phyloP scores from a whole-genome alignment of 1,140 invertebrate species.

The Apis cerana region DNA sequence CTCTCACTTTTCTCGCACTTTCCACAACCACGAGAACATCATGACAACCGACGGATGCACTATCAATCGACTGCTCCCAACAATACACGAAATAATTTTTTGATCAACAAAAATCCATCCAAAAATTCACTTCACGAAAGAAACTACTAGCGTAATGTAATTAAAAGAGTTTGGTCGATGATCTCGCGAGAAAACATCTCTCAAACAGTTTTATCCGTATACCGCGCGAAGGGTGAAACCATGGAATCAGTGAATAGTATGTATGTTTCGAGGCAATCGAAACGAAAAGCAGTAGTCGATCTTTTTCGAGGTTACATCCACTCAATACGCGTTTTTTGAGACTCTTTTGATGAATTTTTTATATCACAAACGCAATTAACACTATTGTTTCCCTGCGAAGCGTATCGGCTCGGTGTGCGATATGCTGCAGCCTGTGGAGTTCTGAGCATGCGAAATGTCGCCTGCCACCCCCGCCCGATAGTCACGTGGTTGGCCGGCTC shows the following conservation, averaged over 20 bases:
- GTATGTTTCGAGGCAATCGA: not conserved
- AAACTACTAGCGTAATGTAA: not conserved
- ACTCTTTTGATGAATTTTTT: conserved; percentile 1
- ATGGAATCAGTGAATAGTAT: conserved; percentile 3
- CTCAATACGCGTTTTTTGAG: not conserved
- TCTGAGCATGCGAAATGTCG: conserved; percentile 80
- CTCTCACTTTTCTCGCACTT: conserved; percentile 67
- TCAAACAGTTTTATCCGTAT: not conserved
- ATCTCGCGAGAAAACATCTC: conserved; percentile 29
- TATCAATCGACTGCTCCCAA: conserved; percentile 13
- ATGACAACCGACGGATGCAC: conserved; percentile 37
- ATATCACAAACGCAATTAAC: conserved; percentile 23
- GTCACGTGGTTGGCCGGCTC: conserved; percentile 74
- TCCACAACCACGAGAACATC: conserved; percentile 62
- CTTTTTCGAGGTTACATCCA: conserved; percentile 19
- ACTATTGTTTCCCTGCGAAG: conserved; percentile 54
- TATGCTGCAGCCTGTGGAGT: conserved; percentile 75
- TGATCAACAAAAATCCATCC: too few species aligned
- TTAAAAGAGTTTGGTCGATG: not conserved
- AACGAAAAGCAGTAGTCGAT: conserved; percentile 2
- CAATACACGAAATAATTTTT: not conserved
- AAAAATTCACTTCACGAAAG: not conserved
- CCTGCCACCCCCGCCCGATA: conserved; percentile 76
- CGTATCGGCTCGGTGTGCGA: conserved; percentile 52
- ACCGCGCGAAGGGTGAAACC: conserved; percentile 30